Evolutionary conservation across 2,888 invertebrate species (phyloP), one percentile per base, ranked within the genome.

Genomic region (Lysandra coridon): DNA sequence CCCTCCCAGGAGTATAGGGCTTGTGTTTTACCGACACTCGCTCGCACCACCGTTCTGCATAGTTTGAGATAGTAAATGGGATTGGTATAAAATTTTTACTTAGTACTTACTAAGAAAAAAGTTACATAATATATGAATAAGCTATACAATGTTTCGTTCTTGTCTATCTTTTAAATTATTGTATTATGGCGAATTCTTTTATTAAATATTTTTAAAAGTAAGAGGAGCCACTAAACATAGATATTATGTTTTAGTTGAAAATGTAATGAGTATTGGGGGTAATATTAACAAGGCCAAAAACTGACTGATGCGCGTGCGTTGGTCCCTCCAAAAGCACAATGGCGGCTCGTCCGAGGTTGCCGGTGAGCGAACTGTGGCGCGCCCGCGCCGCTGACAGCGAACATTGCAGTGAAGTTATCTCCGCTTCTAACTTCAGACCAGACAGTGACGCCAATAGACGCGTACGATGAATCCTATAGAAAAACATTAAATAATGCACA

Each of bases 361-460:
- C 98, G 1, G 98, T 97, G 37, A 98, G 94, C 74, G 98, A 97
- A 91, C 97, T 97, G 87, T 98, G 98, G 0, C 97, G 96, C 85
- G 98, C 97, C 85, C 98, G 98, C n/a, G 98, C 96, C 88, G 98
- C 98, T 0, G 98, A 98, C 60, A 98, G 95, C 84, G 98, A 98
- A n/a, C 97, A 97, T 88, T 99, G 98, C 12, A 99, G 95, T 80
- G 98, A 98, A 23, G 98, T 97, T 80, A 99, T 97, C 93, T 99
- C 98, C 0, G 98, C 98, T 90, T 99, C 99, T 81, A 99, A 93
- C 92, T 99, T 99, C 78, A 99, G 93, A 0, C 99, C 99, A 85
- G 98, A 98, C 1, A 99, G 94, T 0, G 98, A 98, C 0, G 99
- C 99, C 81, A 98, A 93, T 10, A 98, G 92, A 7, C 98, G 95